A percentile compares a stretch with the other conserved stretches of the same genome.
phyloP scores from a whole-genome alignment of 2,113 vertebrate genomes.

The Menura novaehollandiae region DNA sequence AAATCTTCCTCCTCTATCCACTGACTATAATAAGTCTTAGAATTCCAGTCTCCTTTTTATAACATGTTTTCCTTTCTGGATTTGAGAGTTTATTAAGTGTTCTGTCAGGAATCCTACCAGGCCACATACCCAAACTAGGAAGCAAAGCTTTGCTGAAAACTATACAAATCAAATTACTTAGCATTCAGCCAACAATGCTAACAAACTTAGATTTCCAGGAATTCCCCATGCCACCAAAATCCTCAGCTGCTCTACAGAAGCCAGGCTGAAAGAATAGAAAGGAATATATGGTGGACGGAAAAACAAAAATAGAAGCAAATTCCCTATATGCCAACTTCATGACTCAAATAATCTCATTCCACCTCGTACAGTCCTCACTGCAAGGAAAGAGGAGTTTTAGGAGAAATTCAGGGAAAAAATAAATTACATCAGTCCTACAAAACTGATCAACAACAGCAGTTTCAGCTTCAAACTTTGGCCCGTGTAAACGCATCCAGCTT shows the following conservation, averaged over 20 bases:
- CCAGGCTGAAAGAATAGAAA: neutral
- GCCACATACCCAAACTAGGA: slow-evolving; percentile 21
- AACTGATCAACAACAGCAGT: neutral
- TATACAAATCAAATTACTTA: slow-evolving; percentile 13
- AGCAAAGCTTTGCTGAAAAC: slow-evolving; percentile 28
- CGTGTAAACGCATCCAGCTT: neutral
- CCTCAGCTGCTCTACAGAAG: neutral
- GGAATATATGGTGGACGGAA: neutral
- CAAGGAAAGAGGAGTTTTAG: neutral
- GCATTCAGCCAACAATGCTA: neutral
- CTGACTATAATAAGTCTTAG: neutral
- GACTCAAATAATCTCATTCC: neutral
- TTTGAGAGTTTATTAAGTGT: neutral
- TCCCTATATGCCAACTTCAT: neutral
- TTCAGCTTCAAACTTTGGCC: fast-evolving
- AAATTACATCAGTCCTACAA: neutral
- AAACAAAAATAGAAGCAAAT: neutral
- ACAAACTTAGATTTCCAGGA: slow-evolving; percentile 10
- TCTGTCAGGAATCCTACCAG: slow-evolving; percentile 12
- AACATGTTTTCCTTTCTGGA: neutral
- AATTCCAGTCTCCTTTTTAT: neutral
- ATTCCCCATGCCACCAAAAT: neutral
- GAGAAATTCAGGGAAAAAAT: neutral
- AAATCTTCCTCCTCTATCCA: neutral
- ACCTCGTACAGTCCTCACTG: neutral